Evolutionary conservation across 2,113 vertebrate genomes (phyloP).

Genomic region (Mastomys natalensis): DNA sequence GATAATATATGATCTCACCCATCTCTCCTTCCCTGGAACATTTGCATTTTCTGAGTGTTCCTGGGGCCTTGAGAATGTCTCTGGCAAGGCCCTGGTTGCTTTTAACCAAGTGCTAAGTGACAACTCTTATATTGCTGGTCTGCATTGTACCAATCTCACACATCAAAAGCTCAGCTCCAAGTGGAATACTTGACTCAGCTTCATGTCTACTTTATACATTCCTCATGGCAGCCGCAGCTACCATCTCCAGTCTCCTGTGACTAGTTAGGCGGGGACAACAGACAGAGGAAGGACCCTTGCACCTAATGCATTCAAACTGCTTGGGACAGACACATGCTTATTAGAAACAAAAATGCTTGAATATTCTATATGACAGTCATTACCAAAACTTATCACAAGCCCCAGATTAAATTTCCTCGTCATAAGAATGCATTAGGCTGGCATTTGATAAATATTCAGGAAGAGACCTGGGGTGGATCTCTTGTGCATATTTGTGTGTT

Average conservation of each 20-base stretch:
- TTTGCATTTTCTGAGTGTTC: neutral
- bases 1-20: neutral
- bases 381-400: neutral
- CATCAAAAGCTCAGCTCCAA: fast-evolving
- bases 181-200: neutral
- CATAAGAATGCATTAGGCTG: neutral
- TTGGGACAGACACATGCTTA: neutral
- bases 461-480: neutral
- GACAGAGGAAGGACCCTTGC: neutral
- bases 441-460: neutral
- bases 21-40: neutral
- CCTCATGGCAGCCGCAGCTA: fast-evolving
- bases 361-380: neutral
- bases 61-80: neutral
- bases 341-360: neutral
- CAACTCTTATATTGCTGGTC: fast-evolving
- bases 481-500: neutral
- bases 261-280: neutral
- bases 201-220: fast-evolving
- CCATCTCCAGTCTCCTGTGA: neutral
- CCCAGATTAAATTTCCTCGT: neutral
- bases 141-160: fast-evolving
- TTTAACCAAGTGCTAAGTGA: neutral
- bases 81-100: neutral
- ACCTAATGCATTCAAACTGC: neutral